These are phyloP conservation scores for Sula dactylatra DNA, from an alignment of 2,113 vertebrate species.

Conservation along the genomic window DNA sequence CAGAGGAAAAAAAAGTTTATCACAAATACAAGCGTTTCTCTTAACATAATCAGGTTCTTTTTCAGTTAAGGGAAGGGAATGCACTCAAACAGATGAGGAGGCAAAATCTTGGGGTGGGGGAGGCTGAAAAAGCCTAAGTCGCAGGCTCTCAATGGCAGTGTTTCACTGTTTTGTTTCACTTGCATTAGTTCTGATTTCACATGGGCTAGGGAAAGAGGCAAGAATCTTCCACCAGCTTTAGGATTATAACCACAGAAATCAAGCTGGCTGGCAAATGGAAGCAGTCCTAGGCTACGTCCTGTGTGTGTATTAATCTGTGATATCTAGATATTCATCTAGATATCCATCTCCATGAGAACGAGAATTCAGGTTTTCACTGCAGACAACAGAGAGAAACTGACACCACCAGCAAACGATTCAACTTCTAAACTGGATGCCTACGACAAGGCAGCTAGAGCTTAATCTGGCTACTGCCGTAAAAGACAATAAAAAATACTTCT, in stretches of 20 bases:
- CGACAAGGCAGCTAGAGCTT: neutral
- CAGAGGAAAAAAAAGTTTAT: neutral
- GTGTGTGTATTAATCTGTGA: neutral
- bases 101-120: neutral
- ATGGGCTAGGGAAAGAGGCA: neutral
- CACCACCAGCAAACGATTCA: neutral
- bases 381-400: neutral
- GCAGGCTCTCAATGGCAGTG: neutral
- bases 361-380: neutral
- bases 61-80: neutral
- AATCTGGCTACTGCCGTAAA: too few relatives aligned
- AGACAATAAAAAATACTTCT: too few relatives aligned
- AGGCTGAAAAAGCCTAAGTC: neutral
- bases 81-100: neutral
- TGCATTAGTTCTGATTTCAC: neutral
- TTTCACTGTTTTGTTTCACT: neutral
- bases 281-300: accelerated
- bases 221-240: neutral
- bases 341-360: neutral
- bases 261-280: neutral
- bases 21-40: neutral
- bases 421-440: neutral
- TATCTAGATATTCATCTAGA: too few relatives aligned
- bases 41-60: neutral
- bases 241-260: neutral